Evolutionary conservation across 2,797 vertebrate species (phyloP), one percentile per base, ranked within the genome.

Genomic region (Esox masquinongy): DNA sequence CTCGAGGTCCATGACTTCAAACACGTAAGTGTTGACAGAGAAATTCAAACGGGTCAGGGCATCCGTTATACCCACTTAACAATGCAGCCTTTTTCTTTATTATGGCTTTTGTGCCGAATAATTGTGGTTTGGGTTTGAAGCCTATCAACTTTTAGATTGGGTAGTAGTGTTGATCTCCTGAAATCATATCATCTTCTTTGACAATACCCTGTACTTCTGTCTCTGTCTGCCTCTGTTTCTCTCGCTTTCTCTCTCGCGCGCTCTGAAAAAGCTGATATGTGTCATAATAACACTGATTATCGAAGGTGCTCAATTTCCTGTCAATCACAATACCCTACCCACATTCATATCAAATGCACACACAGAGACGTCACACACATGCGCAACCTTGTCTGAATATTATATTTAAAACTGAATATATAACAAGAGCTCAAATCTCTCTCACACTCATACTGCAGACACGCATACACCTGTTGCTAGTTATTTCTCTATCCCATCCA

Each of bases 1-100:
- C 87, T 98, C 73, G 97, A 99, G 92, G 95, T 99, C 74, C 96
- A 97, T 0, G 97, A 99, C 90, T 99, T 99, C 90, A 97, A 97
- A 93, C 96, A 97, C 0, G 97, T 97, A 89, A 95, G 93, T 86
- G 53, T 80, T 76, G 34, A 79, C 70, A 72, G 73, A 14, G 9
- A 47, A 78, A 43, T 17, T n/a, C 29, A 2, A 49, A 29, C 31
- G 12, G 51, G 53, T 36, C 22, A 22, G 3, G 43, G 39, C 16
- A 71, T 19, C 29, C 17, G 22, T 47, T 24, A 26, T 70, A 22
- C 43, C 16, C 3, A 49, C 47, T 70, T 70, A 14, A 50, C 24
- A 50, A 47, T 64, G 34, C 17, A 2, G 16, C 22, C 4, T 56
- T 9, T 73, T 19, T 36, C 15, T 29, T 11, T 61, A 51, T 19